Conservation (phyloP, 2,113 vertebrate genomes). For the Hippocampus comes region DNA sequence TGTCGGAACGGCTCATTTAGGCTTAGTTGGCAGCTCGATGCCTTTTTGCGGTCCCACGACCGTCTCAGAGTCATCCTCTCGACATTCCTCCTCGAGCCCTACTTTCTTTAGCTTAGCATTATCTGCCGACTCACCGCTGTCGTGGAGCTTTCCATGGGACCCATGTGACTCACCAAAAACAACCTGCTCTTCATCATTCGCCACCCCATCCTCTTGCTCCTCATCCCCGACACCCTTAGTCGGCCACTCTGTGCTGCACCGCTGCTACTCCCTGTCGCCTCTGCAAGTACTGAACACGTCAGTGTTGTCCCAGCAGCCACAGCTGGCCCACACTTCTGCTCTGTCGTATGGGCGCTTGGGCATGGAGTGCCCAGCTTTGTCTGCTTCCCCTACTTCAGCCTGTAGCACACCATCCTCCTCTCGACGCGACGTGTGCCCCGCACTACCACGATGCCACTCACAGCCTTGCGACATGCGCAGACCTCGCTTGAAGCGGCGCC, state of each 20-base stretch:
- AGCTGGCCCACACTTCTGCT: slow-evolving; percentile 44
- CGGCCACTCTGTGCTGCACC: slow-evolving; percentile 68
- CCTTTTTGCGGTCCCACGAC: slow-evolving; percentile 74
- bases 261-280: slow-evolving; percentile 84
- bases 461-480: slow-evolving; percentile 84
- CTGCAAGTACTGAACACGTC: slow-evolving; percentile 79
- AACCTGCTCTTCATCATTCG: slow-evolving; percentile 70
- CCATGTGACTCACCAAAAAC: slow-evolving; percentile 63
- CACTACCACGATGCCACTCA: slow-evolving; percentile 81
- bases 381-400: slow-evolving; percentile 76
- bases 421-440: slow-evolving; percentile 63
- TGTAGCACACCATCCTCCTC: slow-evolving; percentile 77
- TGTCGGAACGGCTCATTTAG: slow-evolving; percentile 64
- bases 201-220: slow-evolving; percentile 68
- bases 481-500: slow-evolving; percentile 80
- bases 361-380: slow-evolving; percentile 69
- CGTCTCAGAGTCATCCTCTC: slow-evolving; percentile 72
- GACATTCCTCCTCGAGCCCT: slow-evolving; percentile 77
- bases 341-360: slow-evolving; percentile 52
- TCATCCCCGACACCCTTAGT: slow-evolving; percentile 66
- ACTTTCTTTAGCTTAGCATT: slow-evolving; percentile 82
- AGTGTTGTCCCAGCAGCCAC: slow-evolving; percentile 70
- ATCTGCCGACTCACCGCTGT: slow-evolving; percentile 72
- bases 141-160: slow-evolving; percentile 72
- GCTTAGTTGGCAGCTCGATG: slow-evolving; percentile 56